Percentiles rank a stretch among this genome's conserved stretches.
These are phyloP conservation scores for Salvelinus fontinalis DNA, from an alignment of 2,113 vertebrate species.

Conservation along the genomic window DNA sequence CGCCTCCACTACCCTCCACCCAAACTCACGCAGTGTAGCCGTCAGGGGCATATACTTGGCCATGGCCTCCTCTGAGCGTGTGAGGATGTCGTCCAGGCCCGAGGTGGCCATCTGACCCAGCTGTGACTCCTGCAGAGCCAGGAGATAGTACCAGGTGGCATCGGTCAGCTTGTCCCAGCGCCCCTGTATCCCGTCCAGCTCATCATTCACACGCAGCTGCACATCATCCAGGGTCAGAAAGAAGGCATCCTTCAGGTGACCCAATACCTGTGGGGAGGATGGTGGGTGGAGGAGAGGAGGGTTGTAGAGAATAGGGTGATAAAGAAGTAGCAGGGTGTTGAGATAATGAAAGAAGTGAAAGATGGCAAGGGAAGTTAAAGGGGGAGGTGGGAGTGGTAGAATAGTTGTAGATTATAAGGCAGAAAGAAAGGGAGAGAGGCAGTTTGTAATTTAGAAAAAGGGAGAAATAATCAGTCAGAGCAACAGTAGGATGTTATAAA, in stretches of 20 bases:
- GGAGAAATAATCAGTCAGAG: too few species aligned
- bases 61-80: constrained; percentile 57
- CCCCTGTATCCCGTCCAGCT: constrained; percentile 50
- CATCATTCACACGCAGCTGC: constrained; percentile 58
- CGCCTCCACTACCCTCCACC: background rate
- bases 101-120: constrained; percentile 37
- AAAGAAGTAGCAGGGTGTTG: too few species aligned
- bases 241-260: constrained; percentile 64
- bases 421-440: background rate
- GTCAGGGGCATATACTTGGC: constrained; percentile 69
- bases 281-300: too few species aligned
- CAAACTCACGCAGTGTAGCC: constrained; percentile 62
- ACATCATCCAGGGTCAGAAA: constrained; percentile 62
- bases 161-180: constrained; percentile 39
- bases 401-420: background rate
- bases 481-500: too few species aligned
- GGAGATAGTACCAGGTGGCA: background rate
- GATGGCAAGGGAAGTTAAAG: background rate
- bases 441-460: too few species aligned
- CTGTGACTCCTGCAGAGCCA: constrained; percentile 46
- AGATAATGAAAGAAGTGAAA: background rate
- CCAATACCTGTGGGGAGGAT: constrained; percentile 50
- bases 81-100: constrained; percentile 63
- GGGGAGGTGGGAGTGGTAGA: background rate
- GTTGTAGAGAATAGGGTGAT: too few species aligned